Conservation (phyloP, 2,888 invertebrate genomes). For the Synergus gifuensis region DNA sequence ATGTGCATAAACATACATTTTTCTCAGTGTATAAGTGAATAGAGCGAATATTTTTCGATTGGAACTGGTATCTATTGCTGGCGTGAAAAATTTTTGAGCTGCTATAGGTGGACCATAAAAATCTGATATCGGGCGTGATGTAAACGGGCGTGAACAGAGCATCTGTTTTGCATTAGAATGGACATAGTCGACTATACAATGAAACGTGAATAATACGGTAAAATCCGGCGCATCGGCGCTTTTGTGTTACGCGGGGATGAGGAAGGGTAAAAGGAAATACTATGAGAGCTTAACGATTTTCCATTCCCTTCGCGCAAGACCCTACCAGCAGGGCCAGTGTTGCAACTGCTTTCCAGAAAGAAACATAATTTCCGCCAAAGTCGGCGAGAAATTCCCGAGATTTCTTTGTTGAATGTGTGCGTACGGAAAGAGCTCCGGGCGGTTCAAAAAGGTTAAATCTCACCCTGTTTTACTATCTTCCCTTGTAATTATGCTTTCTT, state of each 20-base stretch:
- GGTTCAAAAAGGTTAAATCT: constrained; percentile 27
- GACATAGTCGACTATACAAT: constrained; percentile 54
- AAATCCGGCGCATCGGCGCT: constrained; percentile 49
- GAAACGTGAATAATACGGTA: constrained; percentile 55
- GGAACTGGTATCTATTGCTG: constrained; percentile 31
- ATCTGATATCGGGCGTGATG: constrained; percentile 52
- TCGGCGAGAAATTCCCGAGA: constrained; percentile 22
- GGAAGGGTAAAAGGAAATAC: constrained; percentile 21
- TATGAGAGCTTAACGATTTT: constrained; percentile 37
- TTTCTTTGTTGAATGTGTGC: constrained; percentile 1
- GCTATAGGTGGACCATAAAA: constrained; percentile 44
- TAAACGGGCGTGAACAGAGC: constrained; percentile 46
- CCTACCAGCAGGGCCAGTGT: constrained; percentile 1
- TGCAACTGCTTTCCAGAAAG: constrained; percentile 14
- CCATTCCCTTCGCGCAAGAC: constrained; percentile 30
- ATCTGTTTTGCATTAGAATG: constrained; percentile 59
- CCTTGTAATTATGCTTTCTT: constrained; percentile 31
- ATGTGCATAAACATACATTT: too few species aligned
- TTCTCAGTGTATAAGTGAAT: background rate
- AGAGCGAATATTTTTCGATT: background rate
- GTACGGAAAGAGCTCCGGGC: background rate
- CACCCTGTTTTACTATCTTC: constrained; percentile 23
- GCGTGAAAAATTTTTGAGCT: constrained; percentile 45
- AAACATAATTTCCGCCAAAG: constrained; percentile 33
- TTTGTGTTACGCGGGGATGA: constrained; percentile 52